A percentile compares a stretch with the other conserved stretches of the same genome.
Conservation (phyloP, 2,113 vertebrate species). For the Vulpes ferrilata region DNA sequence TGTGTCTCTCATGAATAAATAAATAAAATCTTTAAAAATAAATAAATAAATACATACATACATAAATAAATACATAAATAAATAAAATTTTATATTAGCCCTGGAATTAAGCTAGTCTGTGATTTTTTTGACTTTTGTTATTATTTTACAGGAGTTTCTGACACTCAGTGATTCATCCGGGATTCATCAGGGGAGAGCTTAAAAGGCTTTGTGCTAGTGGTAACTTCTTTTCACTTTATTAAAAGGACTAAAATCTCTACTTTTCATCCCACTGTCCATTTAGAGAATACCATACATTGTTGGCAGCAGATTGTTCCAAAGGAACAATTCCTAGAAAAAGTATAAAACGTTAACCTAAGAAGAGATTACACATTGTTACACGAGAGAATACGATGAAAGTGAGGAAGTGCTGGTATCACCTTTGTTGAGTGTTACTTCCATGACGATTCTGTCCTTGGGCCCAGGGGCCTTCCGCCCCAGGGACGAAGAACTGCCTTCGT, state of each 20-base stretch:
- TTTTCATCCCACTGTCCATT: not conserved
- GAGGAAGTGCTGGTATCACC: conserved; percentile 83
- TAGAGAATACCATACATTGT: not conserved
- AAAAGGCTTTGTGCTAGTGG: not conserved
- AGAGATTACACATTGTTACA: not conserved
- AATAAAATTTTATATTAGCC: not conserved
- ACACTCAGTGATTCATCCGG: not conserved
- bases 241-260: conserved; percentile 26
- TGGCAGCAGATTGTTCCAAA: not conserved
- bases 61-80: too few relatives aligned
- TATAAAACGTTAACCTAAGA: not conserved
- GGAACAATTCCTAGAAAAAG: not conserved
- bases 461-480: conserved; percentile 91
- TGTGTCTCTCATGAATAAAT: too few relatives aligned
- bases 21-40: too few relatives aligned
- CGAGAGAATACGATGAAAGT: fast-evolving
- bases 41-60: too few relatives aligned
- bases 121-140: not conserved
- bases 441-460: conserved; percentile 96
- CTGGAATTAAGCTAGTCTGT: not conserved
- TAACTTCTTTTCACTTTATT: not conserved
- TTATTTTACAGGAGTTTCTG: not conserved
- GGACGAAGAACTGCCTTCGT: conserved; percentile 86
- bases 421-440: conserved; percentile 97
- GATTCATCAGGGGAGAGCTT: not conserved